These are phyloP conservation scores for Drosophila tropicalis DNA, from an alignment of 1,140 invertebrate genomes.

Conservation along the genomic window DNA sequence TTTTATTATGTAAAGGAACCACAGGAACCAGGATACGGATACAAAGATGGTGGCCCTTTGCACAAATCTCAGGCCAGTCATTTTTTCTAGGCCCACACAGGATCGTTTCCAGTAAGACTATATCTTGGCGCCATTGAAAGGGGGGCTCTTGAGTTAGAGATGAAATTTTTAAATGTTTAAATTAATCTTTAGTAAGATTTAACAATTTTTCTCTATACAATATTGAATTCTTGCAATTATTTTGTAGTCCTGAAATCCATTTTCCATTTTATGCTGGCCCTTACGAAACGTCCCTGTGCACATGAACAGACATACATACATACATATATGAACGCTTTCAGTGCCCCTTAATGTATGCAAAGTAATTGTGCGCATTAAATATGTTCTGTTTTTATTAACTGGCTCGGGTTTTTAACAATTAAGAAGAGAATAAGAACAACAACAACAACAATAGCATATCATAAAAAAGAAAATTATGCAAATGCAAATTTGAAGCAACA, in stretches of 20 bases:
- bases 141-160: too few relatives aligned
- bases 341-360: constrained; percentile 69
- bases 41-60: constrained; percentile 46
- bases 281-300: neutral
- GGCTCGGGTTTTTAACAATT: constrained; percentile 64
- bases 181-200: too few relatives aligned
- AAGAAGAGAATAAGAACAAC: constrained; percentile 43
- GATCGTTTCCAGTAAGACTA: neutral
- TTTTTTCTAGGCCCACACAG: constrained; percentile 38
- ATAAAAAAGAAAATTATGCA: constrained; percentile 77
- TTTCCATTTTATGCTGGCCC: too few relatives aligned
- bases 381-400: constrained; percentile 63
- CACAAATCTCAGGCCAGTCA: constrained; percentile 47
- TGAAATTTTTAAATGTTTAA: too few relatives aligned
- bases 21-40: constrained; percentile 28
- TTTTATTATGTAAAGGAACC: constrained; percentile 75
- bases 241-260: neutral
- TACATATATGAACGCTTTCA: constrained; percentile 2
- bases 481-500: constrained; percentile 63
- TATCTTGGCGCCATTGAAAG: neutral
- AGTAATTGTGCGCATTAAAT: constrained; percentile 79
- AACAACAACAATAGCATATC: constrained; percentile 49
- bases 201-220: too few relatives aligned
- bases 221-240: neutral
- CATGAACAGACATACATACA: constrained; percentile 39